A percentile compares a stretch with the other conserved stretches of the same genome.
Evolutionary conservation across 2,888 invertebrate species (phyloP).

Genomic region (Synanthedon andrenaeformis): DNA sequence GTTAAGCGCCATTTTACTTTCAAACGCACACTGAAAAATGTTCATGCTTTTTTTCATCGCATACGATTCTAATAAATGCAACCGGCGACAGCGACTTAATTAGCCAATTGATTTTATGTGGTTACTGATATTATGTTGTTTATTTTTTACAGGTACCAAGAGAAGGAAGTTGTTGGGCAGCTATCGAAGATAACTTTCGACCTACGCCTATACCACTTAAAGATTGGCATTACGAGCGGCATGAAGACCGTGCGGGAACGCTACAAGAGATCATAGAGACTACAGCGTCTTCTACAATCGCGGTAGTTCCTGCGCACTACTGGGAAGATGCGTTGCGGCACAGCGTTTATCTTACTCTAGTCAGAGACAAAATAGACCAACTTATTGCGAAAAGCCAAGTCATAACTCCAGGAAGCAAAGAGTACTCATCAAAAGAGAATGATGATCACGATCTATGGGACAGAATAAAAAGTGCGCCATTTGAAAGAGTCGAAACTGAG

Average conservation of each 20-base stretch:
- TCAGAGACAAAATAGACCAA: slow-evolving; percentile 67
- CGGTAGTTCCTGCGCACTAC: slow-evolving; percentile 49
- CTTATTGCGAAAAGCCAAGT: slow-evolving; percentile 49
- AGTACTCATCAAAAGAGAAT: slow-evolving; percentile 31
- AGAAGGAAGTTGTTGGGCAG: slow-evolving; percentile 26
- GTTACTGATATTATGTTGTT: background rate
- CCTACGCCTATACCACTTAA: slow-evolving; percentile 56
- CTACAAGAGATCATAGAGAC: slow-evolving; percentile 33
- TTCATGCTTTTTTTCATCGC: slow-evolving; percentile 24
- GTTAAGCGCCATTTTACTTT: slow-evolving; percentile 57
- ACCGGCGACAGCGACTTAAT: slow-evolving; percentile 10
- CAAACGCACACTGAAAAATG: slow-evolving; percentile 54
- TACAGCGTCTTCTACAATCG: slow-evolving; percentile 21
- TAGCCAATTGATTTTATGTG: slow-evolving; percentile 4
- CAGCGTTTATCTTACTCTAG: slow-evolving; percentile 74
- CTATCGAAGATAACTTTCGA: slow-evolving; percentile 39
- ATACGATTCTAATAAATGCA: slow-evolving; percentile 9
- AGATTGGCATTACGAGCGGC: slow-evolving; percentile 36
- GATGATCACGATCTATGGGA: slow-evolving; percentile 63
- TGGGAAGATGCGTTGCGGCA: slow-evolving; percentile 79
- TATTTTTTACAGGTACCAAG: slow-evolving; percentile 39
- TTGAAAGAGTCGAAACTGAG: slow-evolving; percentile 41
- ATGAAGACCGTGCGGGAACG: slow-evolving; percentile 24
- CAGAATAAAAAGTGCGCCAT: slow-evolving; percentile 57
- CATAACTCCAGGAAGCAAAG: slow-evolving; percentile 28